Evolutionary conservation across 2,888 invertebrate species (phyloP), one percentile per base, ranked within the genome.

Genomic region (Yponomeuta cagnagella): DNA sequence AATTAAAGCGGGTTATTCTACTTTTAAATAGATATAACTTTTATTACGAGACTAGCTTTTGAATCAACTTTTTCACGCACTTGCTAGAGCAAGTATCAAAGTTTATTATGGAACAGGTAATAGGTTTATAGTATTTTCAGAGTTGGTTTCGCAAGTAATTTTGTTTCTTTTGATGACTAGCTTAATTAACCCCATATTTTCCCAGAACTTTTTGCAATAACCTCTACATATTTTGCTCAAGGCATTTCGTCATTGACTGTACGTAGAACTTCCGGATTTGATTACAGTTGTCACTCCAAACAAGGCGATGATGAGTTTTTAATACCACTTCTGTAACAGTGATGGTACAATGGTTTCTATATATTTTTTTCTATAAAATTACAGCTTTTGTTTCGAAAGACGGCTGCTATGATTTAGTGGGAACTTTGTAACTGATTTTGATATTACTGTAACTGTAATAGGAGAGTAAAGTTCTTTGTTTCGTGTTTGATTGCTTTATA

Each of bases 221-320:
- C 43, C 5, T 8, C 6, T 43, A 43, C 43, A 43, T 23, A 43
- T 43, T 8, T 43, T 8, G 43, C 6, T 8, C 43, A 5, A 8
- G 43, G 43, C 1, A 8, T 43, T 43, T 43, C 6, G 43, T 43
- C 43, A 5, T 58, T 5, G 52, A 58, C 52, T 58, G 52, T 58
- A 58, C 52, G 12, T 58, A 58, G 3, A 15, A 58, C 52, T 58
- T 58, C 52, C 52, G 52, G 52, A 58, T 58, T 58, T 58, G 52
- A 58, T 58, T 58, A 58, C 15, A 58, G 15, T 58, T 58, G 52
- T 58, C 52, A 58, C 52, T 78, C 76, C 78, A 77, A 77, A 77
- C 75, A 75, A 79, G 76, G 76, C 75, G 76, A 69, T 84, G 82
- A 84, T 83, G 83, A 69, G 73, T 74, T 84, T 84, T 78, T 84